Percentiles rank a stretch among this genome's conserved stretches.
Evolutionary conservation across 2,888 invertebrate genomes (phyloP).

Genomic region (Sinhomidia bicolor): DNA sequence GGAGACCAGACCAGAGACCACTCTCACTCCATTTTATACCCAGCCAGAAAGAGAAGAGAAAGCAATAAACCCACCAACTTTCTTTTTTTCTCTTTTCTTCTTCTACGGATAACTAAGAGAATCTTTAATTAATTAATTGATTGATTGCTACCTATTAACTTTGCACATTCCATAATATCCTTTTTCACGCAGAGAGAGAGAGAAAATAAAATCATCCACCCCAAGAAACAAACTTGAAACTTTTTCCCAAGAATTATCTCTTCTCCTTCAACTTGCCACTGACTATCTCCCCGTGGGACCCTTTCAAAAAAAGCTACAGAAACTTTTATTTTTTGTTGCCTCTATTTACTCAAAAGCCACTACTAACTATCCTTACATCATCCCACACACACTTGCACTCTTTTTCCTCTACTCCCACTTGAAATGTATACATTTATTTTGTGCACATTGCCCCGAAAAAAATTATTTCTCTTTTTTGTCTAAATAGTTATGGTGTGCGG

Average conservation of each 20-base stretch:
- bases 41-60: no score
- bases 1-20: no score
- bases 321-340: no score
- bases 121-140: constrained; percentile 71
- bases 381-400: no score
- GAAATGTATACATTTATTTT: background rate
- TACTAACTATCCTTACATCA: no score
- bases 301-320: constrained; percentile 18
- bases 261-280: no score
- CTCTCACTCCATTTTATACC: no score
- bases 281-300: constrained; percentile 33
- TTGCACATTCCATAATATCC: background rate
- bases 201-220: background rate
- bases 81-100: no score
- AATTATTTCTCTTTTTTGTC: background rate
- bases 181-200: no score
- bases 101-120: no score
- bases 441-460: background rate
- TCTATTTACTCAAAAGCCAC: no score
- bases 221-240: background rate
- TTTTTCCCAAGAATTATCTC: constrained; percentile 15
- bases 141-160: constrained; percentile 62
- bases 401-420: background rate
- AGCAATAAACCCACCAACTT: no score
- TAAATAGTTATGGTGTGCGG: background rate